Evolutionary conservation across 2,797 vertebrate genomes (phyloP).

Genomic region (Bovichtus diacanthus): DNA sequence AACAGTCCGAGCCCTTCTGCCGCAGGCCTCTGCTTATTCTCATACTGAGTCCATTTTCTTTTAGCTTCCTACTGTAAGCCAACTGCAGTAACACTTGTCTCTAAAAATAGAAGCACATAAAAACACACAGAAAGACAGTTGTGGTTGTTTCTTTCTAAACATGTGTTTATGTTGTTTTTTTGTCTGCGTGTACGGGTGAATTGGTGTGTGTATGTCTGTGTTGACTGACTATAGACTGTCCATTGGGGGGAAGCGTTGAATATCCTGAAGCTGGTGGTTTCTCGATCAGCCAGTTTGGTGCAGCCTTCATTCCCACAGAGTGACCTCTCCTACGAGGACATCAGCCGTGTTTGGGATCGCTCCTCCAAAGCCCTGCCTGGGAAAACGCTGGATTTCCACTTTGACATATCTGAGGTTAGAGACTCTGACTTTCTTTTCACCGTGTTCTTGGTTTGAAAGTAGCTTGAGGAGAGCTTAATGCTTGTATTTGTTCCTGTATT

Average conservation of each 20-base stretch:
- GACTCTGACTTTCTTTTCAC: slow-evolving; percentile 10
- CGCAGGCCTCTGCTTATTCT: slow-evolving; percentile 62
- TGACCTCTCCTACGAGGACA: slow-evolving; percentile 90
- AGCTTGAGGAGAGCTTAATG: neutral
- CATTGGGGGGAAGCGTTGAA: slow-evolving; percentile 95
- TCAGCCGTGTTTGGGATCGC: slow-evolving; percentile 91
- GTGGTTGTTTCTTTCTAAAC: slow-evolving; percentile 33
- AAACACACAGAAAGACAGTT: slow-evolving; percentile 22
- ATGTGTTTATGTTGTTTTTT: slow-evolving; percentile 38
- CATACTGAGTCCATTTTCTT: slow-evolving; percentile 57
- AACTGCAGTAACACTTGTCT: slow-evolving; percentile 41
- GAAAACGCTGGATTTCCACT: slow-evolving; percentile 95
- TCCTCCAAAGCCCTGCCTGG: slow-evolving; percentile 94
- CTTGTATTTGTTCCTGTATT: slow-evolving; percentile 50
- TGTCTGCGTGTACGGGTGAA: slow-evolving; percentile 23
- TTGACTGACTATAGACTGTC: slow-evolving; percentile 82
- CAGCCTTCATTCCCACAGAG: slow-evolving; percentile 89
- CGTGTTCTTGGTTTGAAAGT: slow-evolving; percentile 6
- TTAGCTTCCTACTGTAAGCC: slow-evolving; percentile 21
- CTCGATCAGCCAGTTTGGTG: slow-evolving; percentile 92
- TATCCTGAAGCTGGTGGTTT: slow-evolving; percentile 94
- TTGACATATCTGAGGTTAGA: slow-evolving; percentile 94
- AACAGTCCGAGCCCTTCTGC: slow-evolving; percentile 80
- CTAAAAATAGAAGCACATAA: slow-evolving; percentile 60
- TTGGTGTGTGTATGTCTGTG: slow-evolving; percentile 39